These are phyloP conservation scores for Laupala kohalensis DNA, from an alignment of 1,140 invertebrate species.

Conservation along the genomic window DNA sequence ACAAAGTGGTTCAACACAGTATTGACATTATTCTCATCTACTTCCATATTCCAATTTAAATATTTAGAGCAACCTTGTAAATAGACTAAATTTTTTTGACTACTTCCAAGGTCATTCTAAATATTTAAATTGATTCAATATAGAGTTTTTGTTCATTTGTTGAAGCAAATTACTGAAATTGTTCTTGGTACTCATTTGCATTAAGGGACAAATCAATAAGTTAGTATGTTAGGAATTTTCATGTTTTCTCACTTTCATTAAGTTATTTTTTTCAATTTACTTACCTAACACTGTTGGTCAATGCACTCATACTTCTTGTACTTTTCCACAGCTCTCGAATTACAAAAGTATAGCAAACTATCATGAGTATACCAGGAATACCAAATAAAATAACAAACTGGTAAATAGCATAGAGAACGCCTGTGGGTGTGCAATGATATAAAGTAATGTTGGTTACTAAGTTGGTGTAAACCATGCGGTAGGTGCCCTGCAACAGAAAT, in stretches of 20 bases:
- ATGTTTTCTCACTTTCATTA: not conserved
- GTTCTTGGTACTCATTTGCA: too few species aligned
- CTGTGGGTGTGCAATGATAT: conserved; percentile 28
- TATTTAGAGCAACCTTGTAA: too few species aligned
- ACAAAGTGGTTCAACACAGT: too few species aligned
- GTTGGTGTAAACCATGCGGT: conserved; percentile 27
- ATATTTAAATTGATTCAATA: too few species aligned
- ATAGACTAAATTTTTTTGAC: too few species aligned
- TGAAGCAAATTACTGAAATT: too few species aligned
- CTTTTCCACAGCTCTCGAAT: conserved; percentile 41
- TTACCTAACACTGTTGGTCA: conserved; percentile 26
- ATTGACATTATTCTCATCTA: too few species aligned
- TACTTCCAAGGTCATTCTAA: too few species aligned
- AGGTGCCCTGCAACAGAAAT: conserved; percentile 24
- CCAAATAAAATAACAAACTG: conserved; percentile 35
- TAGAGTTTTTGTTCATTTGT: too few species aligned
- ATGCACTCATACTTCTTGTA: conserved; percentile 30
- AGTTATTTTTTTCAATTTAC: not conserved
- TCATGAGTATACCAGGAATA: conserved; percentile 34
- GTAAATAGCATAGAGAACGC: conserved; percentile 30
- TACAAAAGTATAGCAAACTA: conserved; percentile 38
- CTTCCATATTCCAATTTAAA: too few species aligned
- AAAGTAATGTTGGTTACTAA: conserved; percentile 26
- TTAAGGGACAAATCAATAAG: too few species aligned
- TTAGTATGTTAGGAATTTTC: too few species aligned